phyloP scores from a whole-genome alignment of 2,797 vertebrate genomes.

The Acrocephalus scirpaceus region DNA sequence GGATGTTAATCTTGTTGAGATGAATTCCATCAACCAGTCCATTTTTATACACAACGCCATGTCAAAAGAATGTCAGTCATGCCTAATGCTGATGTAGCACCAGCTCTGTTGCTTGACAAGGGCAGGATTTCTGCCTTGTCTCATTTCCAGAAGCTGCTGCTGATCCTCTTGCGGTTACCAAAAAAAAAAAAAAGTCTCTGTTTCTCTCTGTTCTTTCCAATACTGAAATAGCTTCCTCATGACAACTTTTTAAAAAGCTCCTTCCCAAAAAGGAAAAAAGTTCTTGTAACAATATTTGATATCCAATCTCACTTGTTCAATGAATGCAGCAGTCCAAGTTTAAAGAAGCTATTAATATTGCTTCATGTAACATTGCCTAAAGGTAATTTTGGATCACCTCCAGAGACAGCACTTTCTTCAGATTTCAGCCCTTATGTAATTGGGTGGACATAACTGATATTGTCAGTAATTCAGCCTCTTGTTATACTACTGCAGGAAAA shows the following conservation, averaged over 20 bases:
- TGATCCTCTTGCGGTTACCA: neutral
- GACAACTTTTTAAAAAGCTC: slow-evolving; percentile 9
- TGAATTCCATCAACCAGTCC: neutral
- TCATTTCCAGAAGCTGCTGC: neutral
- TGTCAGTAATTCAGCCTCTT: neutral
- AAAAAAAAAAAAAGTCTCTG: neutral
- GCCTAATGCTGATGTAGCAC: neutral
- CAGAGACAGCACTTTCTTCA: neutral
- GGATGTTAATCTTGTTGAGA: neutral
- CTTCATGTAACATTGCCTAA: neutral
- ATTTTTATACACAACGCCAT: neutral
- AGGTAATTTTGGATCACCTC: neutral
- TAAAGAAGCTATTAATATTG: neutral
- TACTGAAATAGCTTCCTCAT: slow-evolving; percentile 19
- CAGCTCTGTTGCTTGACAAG: neutral
- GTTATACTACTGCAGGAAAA: neutral
- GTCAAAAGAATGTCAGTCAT: neutral
- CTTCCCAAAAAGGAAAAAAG: neutral
- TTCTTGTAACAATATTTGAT: neutral
- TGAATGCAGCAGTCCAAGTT: neutral
- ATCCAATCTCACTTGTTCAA: neutral
- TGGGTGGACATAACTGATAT: neutral
- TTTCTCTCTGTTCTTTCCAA: slow-evolving; percentile 46
- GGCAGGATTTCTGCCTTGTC: neutral
- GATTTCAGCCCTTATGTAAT: neutral